Conservation (phyloP, 37 sponge, comb jelly and placozoan genomes). For the Haliclona indistincta region DNA sequence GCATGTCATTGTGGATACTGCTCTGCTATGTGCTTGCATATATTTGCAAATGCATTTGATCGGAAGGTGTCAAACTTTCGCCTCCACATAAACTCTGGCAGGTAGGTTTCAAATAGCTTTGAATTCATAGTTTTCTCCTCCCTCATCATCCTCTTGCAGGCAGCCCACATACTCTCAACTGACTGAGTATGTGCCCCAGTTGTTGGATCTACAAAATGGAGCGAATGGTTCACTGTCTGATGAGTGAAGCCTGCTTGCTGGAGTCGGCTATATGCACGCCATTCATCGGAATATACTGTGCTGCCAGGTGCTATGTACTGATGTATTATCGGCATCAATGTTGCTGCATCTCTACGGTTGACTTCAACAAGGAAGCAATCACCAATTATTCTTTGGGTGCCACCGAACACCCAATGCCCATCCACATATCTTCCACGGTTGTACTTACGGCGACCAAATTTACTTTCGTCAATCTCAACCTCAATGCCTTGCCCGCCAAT, state of each 20-base stretch:
- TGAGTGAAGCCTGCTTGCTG: neutral
- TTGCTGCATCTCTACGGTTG: slow-evolving; percentile 32
- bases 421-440: slow-evolving; percentile 37
- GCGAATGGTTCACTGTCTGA: slow-evolving; percentile 27
- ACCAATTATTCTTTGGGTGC: slow-evolving; percentile 27
- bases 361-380: slow-evolving; percentile 40
- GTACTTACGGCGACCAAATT: slow-evolving; percentile 37
- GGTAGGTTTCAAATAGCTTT: slow-evolving; percentile 21
- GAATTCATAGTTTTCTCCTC: slow-evolving; percentile 10
- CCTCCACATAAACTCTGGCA: slow-evolving; percentile 41
- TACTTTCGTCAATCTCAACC: slow-evolving; percentile 48
- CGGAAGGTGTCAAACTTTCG: neutral
- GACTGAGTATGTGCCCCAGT: slow-evolving; percentile 32
- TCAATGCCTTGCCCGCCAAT: slow-evolving; percentile 32
- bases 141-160: slow-evolving; percentile 27
- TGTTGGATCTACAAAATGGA: slow-evolving; percentile 31
- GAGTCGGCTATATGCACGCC: slow-evolving; percentile 14
- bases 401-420: slow-evolving; percentile 66
- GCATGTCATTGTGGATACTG: no score
- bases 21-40: neutral
- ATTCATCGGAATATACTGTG: slow-evolving; percentile 13
- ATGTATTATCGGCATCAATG: slow-evolving; percentile 49
- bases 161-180: slow-evolving; percentile 23
- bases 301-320: slow-evolving; percentile 17
- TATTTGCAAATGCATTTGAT: slow-evolving; percentile 4